Evolutionary conservation across 2,113 vertebrate genomes (phyloP), one percentile per base, ranked within the genome.

Genomic region (Saiga tatarica): DNA sequence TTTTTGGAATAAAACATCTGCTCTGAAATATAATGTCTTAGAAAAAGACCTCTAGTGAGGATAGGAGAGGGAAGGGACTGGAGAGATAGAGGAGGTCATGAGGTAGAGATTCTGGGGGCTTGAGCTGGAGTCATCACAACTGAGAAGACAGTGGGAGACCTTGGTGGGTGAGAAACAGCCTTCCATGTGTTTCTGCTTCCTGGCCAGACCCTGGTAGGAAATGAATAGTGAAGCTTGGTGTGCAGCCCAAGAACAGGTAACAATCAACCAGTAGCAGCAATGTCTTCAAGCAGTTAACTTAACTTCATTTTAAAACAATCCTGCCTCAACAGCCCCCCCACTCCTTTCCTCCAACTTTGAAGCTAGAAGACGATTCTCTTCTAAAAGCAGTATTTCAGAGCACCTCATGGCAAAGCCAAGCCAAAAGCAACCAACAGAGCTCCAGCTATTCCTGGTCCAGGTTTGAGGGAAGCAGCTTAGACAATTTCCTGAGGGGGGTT

Each of bases 401-500:
- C 28, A 76, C 28, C 15, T 60, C 19, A 21, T 3, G 4, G 25
- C 53, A 39, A 3, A 30, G 7, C 28, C 62, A 55, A 93, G 14
- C 26, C 76, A 25, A 84, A 71, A 60, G 13, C 50, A 53, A 36
- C 36, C 2, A 10, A 39, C 7, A 39, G 17, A 7, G 5, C 52
- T 45, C 13, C 45, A 25, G 19, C 53, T 39, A 62, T 91, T 47
- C 7, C 28, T 28, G 36, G 23, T 76, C 13, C 3, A 30, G 33
- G 97, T 97, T 87, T 88, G 55, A 4, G 83, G 64, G 30, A 74
- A 83, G 96, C 45, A 39, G 76, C 47, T 93, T 97, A 15, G 60
- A 23, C 39, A 13, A 71, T 98, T 97, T 97, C 88, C 92, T 86
- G 92, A 82, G 86, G 86, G 25, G 25, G 25, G 23, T 26, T 97